Conservation (phyloP, 1,140 invertebrate species). For the Triops cancriformis region DNA sequence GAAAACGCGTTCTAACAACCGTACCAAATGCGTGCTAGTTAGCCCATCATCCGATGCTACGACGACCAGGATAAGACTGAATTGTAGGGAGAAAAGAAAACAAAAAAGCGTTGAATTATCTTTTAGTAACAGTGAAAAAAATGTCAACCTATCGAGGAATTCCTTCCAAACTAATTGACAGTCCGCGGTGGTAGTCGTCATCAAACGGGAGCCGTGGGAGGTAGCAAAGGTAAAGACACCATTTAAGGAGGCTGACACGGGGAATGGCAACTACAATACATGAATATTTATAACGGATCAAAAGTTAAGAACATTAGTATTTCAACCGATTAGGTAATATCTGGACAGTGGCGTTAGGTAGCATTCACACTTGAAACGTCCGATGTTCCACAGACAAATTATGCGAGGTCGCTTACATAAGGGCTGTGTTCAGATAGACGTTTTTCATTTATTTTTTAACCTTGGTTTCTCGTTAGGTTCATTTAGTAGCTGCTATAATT, state of each 20-base stretch:
- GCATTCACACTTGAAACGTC: no score
- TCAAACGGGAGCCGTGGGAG: neutral
- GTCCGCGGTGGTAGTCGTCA: neutral
- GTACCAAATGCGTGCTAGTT: slow-evolving; percentile 20
- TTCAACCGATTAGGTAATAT: no score
- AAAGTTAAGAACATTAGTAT: neutral
- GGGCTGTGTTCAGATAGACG: no score
- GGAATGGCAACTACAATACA: slow-evolving; percentile 25
- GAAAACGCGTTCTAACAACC: slow-evolving; percentile 18
- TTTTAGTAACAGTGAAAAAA: slow-evolving; percentile 16
- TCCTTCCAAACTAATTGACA: slow-evolving; percentile 18
- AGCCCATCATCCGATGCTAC: slow-evolving; percentile 17
- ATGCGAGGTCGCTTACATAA: no score
- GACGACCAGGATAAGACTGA: slow-evolving; percentile 18
- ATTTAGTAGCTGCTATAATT: no score
- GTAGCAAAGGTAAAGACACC: neutral
- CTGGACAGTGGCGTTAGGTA: no score
- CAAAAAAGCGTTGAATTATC: neutral
- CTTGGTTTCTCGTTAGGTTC: no score
- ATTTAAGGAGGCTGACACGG: slow-evolving; percentile 23
- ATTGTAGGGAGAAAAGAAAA: neutral
- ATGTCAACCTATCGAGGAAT: neutral
- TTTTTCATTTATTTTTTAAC: no score
- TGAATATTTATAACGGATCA: neutral
- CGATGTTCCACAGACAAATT: no score